A percentile compares a stretch with the other conserved stretches of the same genome.
phyloP scores from a whole-genome alignment of 1,140 invertebrate genomes.

The Anthonomus grandis region DNA sequence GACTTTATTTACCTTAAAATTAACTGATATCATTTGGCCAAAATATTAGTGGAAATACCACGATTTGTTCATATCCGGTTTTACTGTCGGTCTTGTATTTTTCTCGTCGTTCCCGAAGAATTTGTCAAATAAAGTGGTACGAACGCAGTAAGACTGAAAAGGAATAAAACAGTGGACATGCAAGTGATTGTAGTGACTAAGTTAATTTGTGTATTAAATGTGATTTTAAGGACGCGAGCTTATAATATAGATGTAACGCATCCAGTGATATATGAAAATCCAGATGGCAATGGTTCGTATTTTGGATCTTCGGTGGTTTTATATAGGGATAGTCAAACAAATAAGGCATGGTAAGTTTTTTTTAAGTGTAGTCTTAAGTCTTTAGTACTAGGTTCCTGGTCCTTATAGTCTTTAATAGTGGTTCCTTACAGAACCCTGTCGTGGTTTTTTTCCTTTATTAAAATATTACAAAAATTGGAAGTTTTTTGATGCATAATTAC shows the following conservation, averaged over 20 bases:
- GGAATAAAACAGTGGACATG: no score
- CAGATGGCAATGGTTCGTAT: background rate
- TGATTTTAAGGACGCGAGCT: no score
- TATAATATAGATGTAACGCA: constrained; percentile 17
- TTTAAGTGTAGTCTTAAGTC: background rate
- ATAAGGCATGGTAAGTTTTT: constrained; percentile 14
- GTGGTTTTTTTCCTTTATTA: background rate
- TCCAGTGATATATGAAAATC: constrained; percentile 9
- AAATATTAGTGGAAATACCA: no score
- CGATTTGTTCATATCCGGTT: no score
- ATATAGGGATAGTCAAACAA: background rate
- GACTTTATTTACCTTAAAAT: no score
- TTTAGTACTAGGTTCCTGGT: background rate
- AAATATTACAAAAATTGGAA: background rate
- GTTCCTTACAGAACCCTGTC: background rate
- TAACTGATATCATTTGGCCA: no score
- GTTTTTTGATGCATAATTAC: background rate
- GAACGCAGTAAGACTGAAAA: no score
- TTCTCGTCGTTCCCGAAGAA: no score
- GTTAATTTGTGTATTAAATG: no score
- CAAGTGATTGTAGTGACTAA: no score
- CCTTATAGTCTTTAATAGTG: background rate
- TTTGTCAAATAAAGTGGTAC: no score
- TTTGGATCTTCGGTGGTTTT: constrained; percentile 20
- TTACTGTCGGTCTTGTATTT: no score